Percentiles rank a stretch among this genome's conserved stretches.
phyloP scores from a whole-genome alignment of 2,113 vertebrate genomes.

The Macaca nemestrina region DNA sequence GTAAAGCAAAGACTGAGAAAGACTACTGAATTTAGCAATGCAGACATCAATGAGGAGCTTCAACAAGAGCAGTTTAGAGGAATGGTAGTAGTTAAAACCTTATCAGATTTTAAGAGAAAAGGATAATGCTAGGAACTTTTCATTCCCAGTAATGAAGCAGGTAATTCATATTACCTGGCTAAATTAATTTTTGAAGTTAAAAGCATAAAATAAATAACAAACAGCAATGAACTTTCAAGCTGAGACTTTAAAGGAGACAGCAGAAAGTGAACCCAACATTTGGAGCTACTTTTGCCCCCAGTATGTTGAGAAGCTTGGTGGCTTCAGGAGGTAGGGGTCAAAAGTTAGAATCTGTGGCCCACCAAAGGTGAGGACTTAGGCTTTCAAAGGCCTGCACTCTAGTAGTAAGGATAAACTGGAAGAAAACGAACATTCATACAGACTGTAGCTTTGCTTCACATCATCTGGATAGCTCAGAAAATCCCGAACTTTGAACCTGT shows the following conservation, averaged over 20 bases:
- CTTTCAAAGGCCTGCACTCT: neutral
- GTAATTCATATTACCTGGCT: neutral
- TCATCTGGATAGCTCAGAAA: neutral
- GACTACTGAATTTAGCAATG: neutral
- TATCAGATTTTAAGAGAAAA: neutral
- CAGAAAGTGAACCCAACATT: neutral
- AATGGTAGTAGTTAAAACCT: neutral
- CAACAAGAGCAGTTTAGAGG: neutral
- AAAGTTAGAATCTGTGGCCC: neutral
- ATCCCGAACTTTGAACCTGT: neutral
- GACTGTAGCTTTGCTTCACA: neutral
- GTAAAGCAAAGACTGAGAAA: neutral
- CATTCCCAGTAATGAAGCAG: neutral
- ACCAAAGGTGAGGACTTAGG: neutral
- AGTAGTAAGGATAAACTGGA: neutral
- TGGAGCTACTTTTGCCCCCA: neutral
- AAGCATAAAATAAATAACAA: slow-evolving; percentile 3
- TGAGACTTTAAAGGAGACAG: neutral
- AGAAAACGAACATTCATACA: neutral
- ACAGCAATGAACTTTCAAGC: neutral
- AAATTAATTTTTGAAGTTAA: neutral
- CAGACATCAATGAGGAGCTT: neutral
- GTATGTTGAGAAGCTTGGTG: neutral
- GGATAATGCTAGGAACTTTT: neutral
- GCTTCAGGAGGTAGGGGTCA: neutral